Evolutionary conservation across 2,113 vertebrate genomes (phyloP).

Genomic region (Platysteira castanea): DNA sequence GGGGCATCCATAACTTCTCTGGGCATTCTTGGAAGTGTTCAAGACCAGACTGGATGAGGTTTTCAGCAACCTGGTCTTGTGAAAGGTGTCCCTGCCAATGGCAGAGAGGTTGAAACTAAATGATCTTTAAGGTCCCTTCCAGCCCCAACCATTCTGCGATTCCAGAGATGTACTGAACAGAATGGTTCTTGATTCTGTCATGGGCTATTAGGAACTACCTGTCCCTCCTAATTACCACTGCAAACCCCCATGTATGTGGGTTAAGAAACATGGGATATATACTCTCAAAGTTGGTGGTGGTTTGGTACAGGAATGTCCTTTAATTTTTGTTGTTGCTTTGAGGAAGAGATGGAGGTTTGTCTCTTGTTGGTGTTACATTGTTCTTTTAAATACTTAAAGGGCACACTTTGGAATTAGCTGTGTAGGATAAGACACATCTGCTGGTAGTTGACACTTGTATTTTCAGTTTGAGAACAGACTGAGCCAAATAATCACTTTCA

Average conservation of each 20-base stretch:
- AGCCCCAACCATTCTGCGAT: background rate
- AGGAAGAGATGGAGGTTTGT: background rate
- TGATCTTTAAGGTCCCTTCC: background rate
- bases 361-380: background rate
- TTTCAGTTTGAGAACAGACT: background rate
- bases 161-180: background rate
- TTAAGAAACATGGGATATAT: background rate
- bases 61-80: background rate
- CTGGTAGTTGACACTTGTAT: background rate
- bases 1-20: background rate
- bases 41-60: background rate
- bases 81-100: background rate
- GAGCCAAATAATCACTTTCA: background rate
- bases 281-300: background rate
- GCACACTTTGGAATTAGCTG: background rate
- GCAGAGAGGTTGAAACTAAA: background rate
- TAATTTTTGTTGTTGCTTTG: background rate
- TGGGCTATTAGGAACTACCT: background rate
- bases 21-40: background rate
- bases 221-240: background rate
- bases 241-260: background rate
- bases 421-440: background rate
- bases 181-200: background rate
- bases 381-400: background rate
- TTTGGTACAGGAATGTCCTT: background rate